Evolutionary conservation across 2,888 invertebrate species (phyloP), one percentile per base, ranked within the genome.

Genomic region (Phyllotreta cruciferae): DNA sequence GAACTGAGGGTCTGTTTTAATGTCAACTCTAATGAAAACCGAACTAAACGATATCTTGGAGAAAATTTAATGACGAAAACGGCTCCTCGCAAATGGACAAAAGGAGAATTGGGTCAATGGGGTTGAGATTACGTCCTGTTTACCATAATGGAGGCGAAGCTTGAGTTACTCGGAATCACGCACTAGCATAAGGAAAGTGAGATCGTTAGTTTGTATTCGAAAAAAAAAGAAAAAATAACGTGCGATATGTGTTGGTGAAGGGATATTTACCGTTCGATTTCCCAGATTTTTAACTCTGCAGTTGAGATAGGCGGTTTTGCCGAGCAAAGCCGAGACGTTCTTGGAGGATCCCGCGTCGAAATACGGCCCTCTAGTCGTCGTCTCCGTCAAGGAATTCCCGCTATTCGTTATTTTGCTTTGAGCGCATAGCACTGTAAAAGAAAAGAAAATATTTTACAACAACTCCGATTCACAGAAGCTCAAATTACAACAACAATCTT

Each of bases 251-350:
- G 3, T 41, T 13, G 11, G 24, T n/a, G 11, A 7, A 60, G 10
- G 9, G 8, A 9, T 39, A 85, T 91, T 89, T 77, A 94, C 94
- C 83, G 94, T 94, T 84, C 92, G 91, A 84, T 95, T 94, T 71
- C 93, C 92, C 79, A 94, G 85, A 83, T 94, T 94, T 83, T 93
- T 93, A 69, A 94, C 93, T 66, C 93, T 87, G 82, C 95, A 95
- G 79, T 91, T 94, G 72, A 95, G 85, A 78, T 93, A 94, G 53
- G 94, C 94, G 39, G 94, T 94, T 82, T 94, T 94, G 70, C 94
- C 94, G 62, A 94, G 85, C 52, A 94, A 84, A 0, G 94, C 94
- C 35, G 94, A 94, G 66, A 88, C 87, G 74, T 85, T 85, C 71
- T 80, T 81, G 57, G 82, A 82, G 45, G 80, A 81, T 45, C 78